Percentiles rank a stretch among this genome's conserved stretches.
Conservation (phyloP, 2,113 vertebrate species). For the Eolophus roseicapilla region DNA sequence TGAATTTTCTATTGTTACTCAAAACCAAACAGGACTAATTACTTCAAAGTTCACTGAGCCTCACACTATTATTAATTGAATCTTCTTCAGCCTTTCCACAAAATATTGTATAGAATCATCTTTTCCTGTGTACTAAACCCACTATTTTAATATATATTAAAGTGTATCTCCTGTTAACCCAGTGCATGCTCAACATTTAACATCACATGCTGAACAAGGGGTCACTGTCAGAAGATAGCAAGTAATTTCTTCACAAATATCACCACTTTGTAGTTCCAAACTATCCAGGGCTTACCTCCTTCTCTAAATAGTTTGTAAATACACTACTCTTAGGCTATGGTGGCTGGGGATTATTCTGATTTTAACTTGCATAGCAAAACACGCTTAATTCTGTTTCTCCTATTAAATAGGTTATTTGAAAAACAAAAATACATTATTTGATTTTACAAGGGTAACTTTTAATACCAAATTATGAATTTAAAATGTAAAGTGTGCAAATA, state of each 20-base stretch:
- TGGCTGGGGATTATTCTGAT: background rate
- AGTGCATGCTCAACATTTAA: background rate
- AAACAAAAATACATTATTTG: background rate
- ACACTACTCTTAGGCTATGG: background rate
- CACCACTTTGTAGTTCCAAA: background rate
- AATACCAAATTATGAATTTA: background rate
- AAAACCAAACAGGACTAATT: background rate
- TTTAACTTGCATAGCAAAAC: background rate
- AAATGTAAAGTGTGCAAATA: conserved; percentile 2
- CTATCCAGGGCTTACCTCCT: background rate
- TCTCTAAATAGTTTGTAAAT: background rate
- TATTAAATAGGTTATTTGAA: background rate
- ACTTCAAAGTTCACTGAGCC: background rate
- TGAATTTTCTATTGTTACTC: background rate
- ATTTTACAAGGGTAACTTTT: background rate
- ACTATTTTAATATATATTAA: background rate
- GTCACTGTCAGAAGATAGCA: background rate
- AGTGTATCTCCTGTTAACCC: background rate
- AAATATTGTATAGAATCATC: background rate
- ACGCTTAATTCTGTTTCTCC: background rate
- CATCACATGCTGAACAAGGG: background rate
- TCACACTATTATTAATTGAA: background rate
- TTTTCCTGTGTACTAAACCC: background rate
- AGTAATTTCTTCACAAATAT: background rate
- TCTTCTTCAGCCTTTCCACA: background rate